phyloP scores from a whole-genome alignment of 1,140 invertebrate species.

The Drosophila lini region DNA sequence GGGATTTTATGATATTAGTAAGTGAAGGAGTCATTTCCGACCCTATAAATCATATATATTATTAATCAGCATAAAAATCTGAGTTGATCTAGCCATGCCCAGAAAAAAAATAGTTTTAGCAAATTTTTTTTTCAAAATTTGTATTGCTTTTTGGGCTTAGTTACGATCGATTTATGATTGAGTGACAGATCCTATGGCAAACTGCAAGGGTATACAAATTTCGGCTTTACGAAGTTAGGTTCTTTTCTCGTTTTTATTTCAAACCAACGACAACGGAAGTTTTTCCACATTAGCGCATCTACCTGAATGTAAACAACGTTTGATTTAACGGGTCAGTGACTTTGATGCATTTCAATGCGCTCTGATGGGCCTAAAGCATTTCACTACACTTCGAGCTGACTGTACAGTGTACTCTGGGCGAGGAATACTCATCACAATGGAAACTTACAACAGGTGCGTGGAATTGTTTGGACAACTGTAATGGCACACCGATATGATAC shows the following conservation, averaged over 20 bases:
- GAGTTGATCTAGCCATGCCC: too few relatives aligned
- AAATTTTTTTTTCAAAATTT: too few relatives aligned
- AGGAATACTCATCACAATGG: constrained; percentile 2
- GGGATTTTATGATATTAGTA: too few relatives aligned
- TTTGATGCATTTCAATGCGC: constrained; percentile 65
- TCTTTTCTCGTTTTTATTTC: not conserved
- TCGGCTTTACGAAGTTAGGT: too few relatives aligned
- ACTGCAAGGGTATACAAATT: too few relatives aligned
- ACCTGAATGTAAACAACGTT: constrained; percentile 4
- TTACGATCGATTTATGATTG: too few relatives aligned
- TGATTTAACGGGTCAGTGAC: constrained; percentile 43
- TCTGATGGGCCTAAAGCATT: constrained; percentile 56
- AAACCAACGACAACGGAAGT: constrained; percentile 2
- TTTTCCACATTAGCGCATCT: not conserved
- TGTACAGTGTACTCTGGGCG: not conserved
- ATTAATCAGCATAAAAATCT: too few relatives aligned
- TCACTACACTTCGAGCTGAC: constrained; percentile 27
- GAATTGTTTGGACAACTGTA: constrained; percentile 37
- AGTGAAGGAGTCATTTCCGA: too few relatives aligned
- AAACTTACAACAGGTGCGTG: constrained; percentile 14
- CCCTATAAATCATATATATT: too few relatives aligned
- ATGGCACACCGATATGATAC: constrained; percentile 25
- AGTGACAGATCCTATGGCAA: too few relatives aligned
- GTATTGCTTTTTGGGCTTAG: too few relatives aligned
- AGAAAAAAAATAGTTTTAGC: too few relatives aligned